Conservation (phyloP, 37 sponge, comb jelly and placozoan species). For the Beroe forskalii region DNA sequence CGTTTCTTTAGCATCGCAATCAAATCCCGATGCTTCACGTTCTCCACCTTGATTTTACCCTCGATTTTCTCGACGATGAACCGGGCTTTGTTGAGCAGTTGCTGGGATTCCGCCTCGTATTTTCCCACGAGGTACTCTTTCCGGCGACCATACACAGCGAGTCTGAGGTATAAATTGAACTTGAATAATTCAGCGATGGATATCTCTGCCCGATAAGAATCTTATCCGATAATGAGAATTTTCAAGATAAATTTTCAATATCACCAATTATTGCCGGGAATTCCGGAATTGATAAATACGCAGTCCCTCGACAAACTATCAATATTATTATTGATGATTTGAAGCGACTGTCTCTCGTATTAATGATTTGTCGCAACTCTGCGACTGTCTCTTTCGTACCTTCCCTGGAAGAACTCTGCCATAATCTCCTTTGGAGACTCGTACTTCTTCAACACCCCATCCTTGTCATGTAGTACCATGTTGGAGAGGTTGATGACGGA, state of each 20-base stretch:
- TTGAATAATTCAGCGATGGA: no score
- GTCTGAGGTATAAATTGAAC: constrained; percentile 72
- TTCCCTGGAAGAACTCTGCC: constrained; percentile 75
- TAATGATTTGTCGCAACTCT: no score
- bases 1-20: constrained; percentile 69
- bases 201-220: no score
- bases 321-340: no score
- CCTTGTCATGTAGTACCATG: constrained; percentile 83
- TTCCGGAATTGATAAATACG: no score
- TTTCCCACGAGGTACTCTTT: constrained; percentile 83
- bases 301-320: no score
- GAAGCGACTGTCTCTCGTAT: no score
- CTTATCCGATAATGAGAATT: background rate
- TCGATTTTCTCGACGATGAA: constrained; percentile 91
- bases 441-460: constrained; percentile 85
- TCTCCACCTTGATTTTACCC: constrained; percentile 82
- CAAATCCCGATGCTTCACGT: constrained; percentile 77
- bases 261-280: background rate
- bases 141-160: constrained; percentile 76
- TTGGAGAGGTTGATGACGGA: constrained; percentile 70
- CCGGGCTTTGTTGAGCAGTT: constrained; percentile 80
- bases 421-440: constrained; percentile 72
- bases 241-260: background rate
- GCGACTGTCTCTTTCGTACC: no score
- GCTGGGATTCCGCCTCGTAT: constrained; percentile 81